Base-by-base conservation (phyloP, 2,113 vertebrate species). In the Ailurus styani region DNA sequence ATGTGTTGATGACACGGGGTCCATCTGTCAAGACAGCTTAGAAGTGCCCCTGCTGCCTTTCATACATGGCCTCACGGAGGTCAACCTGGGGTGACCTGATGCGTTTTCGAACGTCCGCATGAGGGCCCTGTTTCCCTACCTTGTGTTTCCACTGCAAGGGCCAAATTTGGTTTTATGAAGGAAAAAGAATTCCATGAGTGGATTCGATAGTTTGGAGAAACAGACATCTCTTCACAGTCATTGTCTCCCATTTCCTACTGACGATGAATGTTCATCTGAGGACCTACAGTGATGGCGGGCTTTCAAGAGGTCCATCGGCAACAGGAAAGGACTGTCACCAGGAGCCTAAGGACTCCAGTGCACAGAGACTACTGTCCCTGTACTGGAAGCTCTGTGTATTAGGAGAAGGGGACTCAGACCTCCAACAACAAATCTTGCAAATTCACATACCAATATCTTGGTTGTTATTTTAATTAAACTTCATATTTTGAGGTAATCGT, bases 21-120 rank as follows among this genome's bases (percentile, higher is more conserved):
- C 64, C 27, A 20, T 14, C 40, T 27, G 66, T n/a, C 47, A 6
- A 60, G 14, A 57, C 27, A 29, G 5, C 12, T 37, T 13, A 75
- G 45, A 37, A 15, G 55, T 45, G 27, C 42, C 55, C 17, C 72
- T 23, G 2, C 52, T 11, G 5, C 52, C 31, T 82, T 55, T 40
- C 12, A 4, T 10, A n/a, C 2, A 0, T 54, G 64, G 68, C 50
- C 45, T 64, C 89, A 12, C 0, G 0, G 2, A 20, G 37, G 66
- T 1, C 37, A 23, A 40, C 20, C 9, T 15, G 29, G 37, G 15
- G 54, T 10, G 31, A 62, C 21, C 17, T 1, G 72, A 42, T 1
- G 9, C 11, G 6, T 25, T 64, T 7, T 31, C 55, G 62, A 57
- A 42, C 20, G 0, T 34, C n/a, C 64, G 70, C 25, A 0, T 8